Percentiles rank a stretch among this genome's conserved stretches.
These are phyloP conservation scores for Chiloscyllium punctatum DNA, from an alignment of 2,797 vertebrate species.

Conservation along the genomic window DNA sequence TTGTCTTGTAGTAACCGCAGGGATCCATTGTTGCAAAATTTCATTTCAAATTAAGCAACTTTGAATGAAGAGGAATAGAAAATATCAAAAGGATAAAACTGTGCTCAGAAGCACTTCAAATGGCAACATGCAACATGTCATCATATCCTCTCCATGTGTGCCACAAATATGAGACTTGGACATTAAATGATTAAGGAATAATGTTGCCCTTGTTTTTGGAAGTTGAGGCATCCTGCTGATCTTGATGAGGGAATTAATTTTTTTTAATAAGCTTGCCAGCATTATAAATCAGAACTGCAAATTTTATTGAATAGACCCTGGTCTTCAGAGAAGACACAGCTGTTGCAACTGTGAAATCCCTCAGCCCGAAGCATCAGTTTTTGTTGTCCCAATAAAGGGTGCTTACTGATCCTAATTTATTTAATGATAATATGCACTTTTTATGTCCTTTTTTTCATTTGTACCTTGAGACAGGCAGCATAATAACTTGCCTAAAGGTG, in stretches of 20 bases:
- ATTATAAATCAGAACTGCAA: neutral
- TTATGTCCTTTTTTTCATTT: slow-evolving; percentile 15
- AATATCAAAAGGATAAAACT: neutral
- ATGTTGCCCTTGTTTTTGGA: neutral
- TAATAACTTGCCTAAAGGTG: slow-evolving; percentile 25
- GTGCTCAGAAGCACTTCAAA: neutral
- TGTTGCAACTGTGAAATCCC: neutral
- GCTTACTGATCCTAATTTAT: slow-evolving; percentile 32
- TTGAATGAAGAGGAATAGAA: neutral
- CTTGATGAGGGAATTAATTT: neutral
- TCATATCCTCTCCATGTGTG: neutral
- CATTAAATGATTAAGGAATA: neutral
- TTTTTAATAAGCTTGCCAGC: neutral
- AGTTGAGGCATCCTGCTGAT: neutral
- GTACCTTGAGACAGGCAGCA: slow-evolving; percentile 7
- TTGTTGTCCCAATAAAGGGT: neutral
- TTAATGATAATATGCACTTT: neutral
- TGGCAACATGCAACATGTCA: neutral
- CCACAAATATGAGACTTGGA: neutral
- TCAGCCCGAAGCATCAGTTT: neutral
- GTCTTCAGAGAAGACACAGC: neutral
- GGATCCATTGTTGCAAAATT: neutral
- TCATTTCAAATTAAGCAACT: neutral
- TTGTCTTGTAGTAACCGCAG: neutral
- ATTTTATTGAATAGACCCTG: neutral